phyloP scores from a whole-genome alignment of 2,797 vertebrate genomes.

The Erethizon dorsatum region DNA sequence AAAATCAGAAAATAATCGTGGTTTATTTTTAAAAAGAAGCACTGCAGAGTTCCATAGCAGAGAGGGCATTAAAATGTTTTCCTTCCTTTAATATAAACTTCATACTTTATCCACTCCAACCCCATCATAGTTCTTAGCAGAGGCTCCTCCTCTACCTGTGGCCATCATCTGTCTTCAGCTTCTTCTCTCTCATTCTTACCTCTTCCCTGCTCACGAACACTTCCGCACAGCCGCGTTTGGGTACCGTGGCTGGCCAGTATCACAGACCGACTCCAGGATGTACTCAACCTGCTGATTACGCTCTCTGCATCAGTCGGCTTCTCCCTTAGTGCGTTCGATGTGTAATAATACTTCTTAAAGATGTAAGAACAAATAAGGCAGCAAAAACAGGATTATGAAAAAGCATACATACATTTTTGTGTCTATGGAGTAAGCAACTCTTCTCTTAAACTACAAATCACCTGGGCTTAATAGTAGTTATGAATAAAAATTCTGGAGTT shows the following conservation, averaged over 20 bases:
- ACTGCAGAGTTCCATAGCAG: neutral
- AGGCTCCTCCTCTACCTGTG: fast-evolving
- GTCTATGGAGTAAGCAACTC: neutral
- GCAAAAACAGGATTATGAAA: neutral
- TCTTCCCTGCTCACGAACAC: neutral
- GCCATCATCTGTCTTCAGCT: neutral
- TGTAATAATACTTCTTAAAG: neutral
- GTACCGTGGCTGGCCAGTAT: neutral
- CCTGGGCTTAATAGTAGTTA: neutral
- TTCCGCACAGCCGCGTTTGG: neutral
- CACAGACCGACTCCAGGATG: neutral
- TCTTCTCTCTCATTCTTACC: neutral
- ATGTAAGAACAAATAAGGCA: neutral
- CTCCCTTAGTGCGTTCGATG: neutral
- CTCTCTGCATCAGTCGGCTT: neutral
- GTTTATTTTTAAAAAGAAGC: neutral
- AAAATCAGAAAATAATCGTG: constrained; percentile 30
- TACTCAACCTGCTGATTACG: neutral
- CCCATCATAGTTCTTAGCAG: neutral
- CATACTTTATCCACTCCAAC: neutral
- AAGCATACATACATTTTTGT: neutral
- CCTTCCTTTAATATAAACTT: neutral
- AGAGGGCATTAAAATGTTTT: neutral
- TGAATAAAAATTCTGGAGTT: neutral
- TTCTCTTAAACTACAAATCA: neutral